Percentiles rank a stretch among this genome's conserved stretches.
These are phyloP conservation scores for Dolichallabes microphthalmus DNA, from an alignment of 2,113 vertebrate genomes.

Conservation along the genomic window DNA sequence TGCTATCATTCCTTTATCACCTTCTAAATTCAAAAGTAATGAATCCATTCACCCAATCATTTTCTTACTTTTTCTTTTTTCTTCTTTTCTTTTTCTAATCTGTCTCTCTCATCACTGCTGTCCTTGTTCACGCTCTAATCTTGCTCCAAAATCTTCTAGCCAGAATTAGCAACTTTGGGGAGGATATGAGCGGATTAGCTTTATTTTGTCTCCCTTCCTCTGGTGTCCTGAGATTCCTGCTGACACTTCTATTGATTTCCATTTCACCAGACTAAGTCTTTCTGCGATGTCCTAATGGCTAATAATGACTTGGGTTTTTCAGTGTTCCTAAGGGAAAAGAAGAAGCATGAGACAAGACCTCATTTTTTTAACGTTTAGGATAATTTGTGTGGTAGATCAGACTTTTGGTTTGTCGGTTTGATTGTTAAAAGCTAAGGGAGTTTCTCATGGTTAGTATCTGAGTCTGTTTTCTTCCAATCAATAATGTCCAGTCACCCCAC, in stretches of 20 bases:
- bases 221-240: constrained; percentile 12
- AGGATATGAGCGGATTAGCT: constrained; percentile 43
- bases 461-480: not conserved
- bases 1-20: not conserved
- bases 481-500: not conserved
- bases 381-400: not conserved
- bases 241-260: constrained; percentile 52
- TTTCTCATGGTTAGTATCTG: not conserved
- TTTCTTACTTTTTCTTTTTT: constrained; percentile 8
- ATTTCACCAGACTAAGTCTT: constrained; percentile 38
- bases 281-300: constrained; percentile 24
- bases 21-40: constrained; percentile 21
- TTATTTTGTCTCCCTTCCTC: constrained; percentile 31
- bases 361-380: not conserved
- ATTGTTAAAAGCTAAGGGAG: not conserved
- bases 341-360: not conserved
- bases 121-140: constrained; percentile 38
- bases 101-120: constrained; percentile 31
- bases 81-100: constrained; percentile 15
- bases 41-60: not conserved
- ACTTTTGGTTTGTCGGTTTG: not conserved
- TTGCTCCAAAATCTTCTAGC: constrained; percentile 37
- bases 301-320: constrained; percentile 23
- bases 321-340: constrained; percentile 8
- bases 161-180: constrained; percentile 38